phyloP scores from a whole-genome alignment of 1,140 invertebrate species.

The Apis florea region DNA sequence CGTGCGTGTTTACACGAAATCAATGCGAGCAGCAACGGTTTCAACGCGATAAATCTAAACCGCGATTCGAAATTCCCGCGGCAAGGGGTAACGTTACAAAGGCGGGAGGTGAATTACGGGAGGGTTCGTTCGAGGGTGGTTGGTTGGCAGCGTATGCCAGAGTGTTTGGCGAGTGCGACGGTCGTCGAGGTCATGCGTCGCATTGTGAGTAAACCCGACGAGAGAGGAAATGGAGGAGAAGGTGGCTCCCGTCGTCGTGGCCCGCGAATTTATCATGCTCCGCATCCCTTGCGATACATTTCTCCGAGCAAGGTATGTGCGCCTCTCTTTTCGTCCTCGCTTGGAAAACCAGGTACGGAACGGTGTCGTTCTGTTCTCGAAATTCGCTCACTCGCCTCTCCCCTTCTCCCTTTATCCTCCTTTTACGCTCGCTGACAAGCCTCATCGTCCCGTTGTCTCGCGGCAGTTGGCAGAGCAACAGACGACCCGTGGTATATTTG shows the following conservation, averaged over 20 bases:
- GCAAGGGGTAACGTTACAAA: too few relatives aligned
- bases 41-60: too few relatives aligned
- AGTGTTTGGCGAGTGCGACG: too few relatives aligned
- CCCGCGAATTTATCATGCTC: conserved; percentile 60
- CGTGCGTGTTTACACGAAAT: neutral
- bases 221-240: neutral
- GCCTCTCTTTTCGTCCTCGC: conserved; percentile 24
- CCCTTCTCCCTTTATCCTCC: conserved; percentile 6
- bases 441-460: conserved; percentile 25
- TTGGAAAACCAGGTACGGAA: conserved; percentile 46
- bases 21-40: too few relatives aligned
- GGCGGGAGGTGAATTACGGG: too few relatives aligned
- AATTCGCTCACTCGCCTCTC: neutral
- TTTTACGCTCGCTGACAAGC: conserved; percentile 21
- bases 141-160: too few relatives aligned
- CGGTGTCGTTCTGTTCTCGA: conserved; percentile 33
- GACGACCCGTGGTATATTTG: conserved; percentile 55
- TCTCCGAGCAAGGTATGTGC: conserved; percentile 6
- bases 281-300: conserved; percentile 53
- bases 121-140: too few relatives aligned
- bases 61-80: too few relatives aligned
- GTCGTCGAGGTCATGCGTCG: neutral
- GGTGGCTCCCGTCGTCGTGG: conserved; percentile 24
- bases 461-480: conserved; percentile 32
- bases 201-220: conserved; percentile 44